Evolutionary conservation across 2,888 invertebrate species (phyloP), one percentile per base, ranked within the genome.

Genomic region (Esperia sulphurella): DNA sequence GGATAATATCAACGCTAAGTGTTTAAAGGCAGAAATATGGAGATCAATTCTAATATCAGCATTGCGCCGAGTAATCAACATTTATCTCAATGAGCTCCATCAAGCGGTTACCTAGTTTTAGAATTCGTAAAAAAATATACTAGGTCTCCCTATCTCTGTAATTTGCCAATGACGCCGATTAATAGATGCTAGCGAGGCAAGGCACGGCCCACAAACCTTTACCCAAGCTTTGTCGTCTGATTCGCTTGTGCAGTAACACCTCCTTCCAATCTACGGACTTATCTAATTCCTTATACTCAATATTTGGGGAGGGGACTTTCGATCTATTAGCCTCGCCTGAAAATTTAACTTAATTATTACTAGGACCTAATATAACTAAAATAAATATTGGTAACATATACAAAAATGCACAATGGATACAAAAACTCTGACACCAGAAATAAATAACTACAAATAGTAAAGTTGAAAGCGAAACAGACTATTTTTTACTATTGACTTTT

Each of bases 261-360:
- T 86, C 84, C 55, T 71, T 76, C 88, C 88, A 88, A 81, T 88
- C 85, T 84, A 88, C 83, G 51, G 88, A 88, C 59, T 80, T 84
- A 85, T 88, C 88, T 88, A 88, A 84, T 65, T 88, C 87, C 80
- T 70, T 86, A 75, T 88, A 88, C 53, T 74, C 70, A 59, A 73
- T 63, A 71, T 83, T 86, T 66, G 86, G 85, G 68, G 85, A 85
- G 59, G 76, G 74, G 52, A 77, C 66, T 68, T 77, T 71, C 60
- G 82, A 64, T 55, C 73, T 63, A 64, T 72, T 82, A 71, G 64
- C 65, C 53, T 85, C 80, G 74, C 85, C 88, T 88, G 88, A 86
- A 87, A 87, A 82, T 74, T 51, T 53, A 54, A 48, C 40, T 41
- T 46, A 10, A 44, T 10, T 8, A 31, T 31, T 31, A 31, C 31